Evolutionary conservation across 2,888 invertebrate genomes (phyloP).

Genomic region (Sericinus montela): DNA sequence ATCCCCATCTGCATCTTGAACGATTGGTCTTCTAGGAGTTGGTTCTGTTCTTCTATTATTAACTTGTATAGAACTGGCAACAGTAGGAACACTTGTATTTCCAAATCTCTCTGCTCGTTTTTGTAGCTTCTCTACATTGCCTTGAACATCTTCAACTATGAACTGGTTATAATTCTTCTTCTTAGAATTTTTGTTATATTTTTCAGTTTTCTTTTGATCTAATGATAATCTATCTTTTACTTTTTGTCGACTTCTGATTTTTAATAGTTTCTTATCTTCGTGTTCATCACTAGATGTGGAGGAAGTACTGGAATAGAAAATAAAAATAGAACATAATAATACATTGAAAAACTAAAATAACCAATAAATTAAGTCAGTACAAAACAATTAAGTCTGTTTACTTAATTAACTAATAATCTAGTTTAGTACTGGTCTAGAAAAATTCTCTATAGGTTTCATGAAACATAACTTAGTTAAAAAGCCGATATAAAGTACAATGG

Average conservation of each 20-base stretch:
- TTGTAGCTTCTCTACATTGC: slow-evolving; percentile 88
- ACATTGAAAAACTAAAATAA: slow-evolving; percentile 1
- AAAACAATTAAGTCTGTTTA: too few species aligned
- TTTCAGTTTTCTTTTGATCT: slow-evolving; percentile 61
- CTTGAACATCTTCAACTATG: slow-evolving; percentile 82
- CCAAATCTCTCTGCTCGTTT: slow-evolving; percentile 95
- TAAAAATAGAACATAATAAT: background rate
- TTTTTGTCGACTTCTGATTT: slow-evolving; percentile 69
- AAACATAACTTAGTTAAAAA: too few species aligned
- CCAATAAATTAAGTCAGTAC: too few species aligned
- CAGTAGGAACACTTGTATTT: slow-evolving; percentile 67
- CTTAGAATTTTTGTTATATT: slow-evolving; percentile 72
- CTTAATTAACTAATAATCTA: too few species aligned
- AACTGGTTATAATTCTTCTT: slow-evolving; percentile 84
- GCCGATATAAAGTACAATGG: too few species aligned
- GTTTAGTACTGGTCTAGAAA: too few species aligned
- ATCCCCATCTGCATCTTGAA: slow-evolving; percentile 83
- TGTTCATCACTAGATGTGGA: slow-evolving; percentile 76
- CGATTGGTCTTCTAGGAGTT: slow-evolving; percentile 47
- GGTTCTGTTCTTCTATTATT: slow-evolving; percentile 51
- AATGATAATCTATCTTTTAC: slow-evolving; percentile 79
- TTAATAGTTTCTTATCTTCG: slow-evolving; percentile 66
- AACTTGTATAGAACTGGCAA: slow-evolving; percentile 65
- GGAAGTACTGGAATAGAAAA: slow-evolving; percentile 62
- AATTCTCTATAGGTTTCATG: too few species aligned